These are phyloP conservation scores for Lasioglossum albipes DNA, from an alignment of 1,140 invertebrate species.

Conservation along the genomic window DNA sequence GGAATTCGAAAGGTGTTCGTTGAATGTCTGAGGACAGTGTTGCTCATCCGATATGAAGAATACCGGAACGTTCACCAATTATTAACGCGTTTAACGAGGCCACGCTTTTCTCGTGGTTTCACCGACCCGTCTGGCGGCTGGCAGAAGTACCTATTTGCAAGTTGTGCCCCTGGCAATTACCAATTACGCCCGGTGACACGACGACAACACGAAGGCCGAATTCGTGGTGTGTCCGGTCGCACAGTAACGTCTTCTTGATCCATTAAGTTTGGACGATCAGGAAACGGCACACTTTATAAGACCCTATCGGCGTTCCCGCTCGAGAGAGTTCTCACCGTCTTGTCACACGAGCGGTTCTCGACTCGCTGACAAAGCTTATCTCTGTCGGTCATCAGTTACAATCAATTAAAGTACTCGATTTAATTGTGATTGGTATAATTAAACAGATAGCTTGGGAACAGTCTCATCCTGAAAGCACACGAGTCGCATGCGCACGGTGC, in stretches of 20 bases:
- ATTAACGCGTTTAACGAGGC: slow-evolving; percentile 10
- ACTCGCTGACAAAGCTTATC: background rate
- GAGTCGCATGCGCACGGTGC: too few species aligned
- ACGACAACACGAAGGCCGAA: slow-evolving; percentile 53
- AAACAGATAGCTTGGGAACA: too few species aligned
- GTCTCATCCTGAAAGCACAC: too few species aligned
- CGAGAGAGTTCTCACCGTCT: slow-evolving; percentile 18
- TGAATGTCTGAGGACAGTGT: too few species aligned
- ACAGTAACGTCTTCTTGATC: slow-evolving; percentile 47
- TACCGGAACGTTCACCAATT: background rate
- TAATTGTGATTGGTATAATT: background rate
- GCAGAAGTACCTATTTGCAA: slow-evolving; percentile 53
- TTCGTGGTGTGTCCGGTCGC: slow-evolving; percentile 59
- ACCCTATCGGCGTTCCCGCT: slow-evolving; percentile 18
- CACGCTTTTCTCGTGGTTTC: slow-evolving; percentile 18
- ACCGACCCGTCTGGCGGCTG: slow-evolving; percentile 37
- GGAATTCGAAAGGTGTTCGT: too few species aligned
- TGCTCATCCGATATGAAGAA: too few species aligned
- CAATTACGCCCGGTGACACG: slow-evolving; percentile 60
- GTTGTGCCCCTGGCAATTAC: slow-evolving; percentile 62
- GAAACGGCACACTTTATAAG: slow-evolving; percentile 55
- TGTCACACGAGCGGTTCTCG: background rate
- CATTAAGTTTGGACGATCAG: slow-evolving; percentile 42
- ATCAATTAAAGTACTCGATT: background rate
- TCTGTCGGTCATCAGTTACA: slow-evolving; percentile 1